A percentile compares a stretch with the other conserved stretches of the same genome.
Conservation (phyloP, 2,113 vertebrate species). For the Hypomesus transpacificus region DNA sequence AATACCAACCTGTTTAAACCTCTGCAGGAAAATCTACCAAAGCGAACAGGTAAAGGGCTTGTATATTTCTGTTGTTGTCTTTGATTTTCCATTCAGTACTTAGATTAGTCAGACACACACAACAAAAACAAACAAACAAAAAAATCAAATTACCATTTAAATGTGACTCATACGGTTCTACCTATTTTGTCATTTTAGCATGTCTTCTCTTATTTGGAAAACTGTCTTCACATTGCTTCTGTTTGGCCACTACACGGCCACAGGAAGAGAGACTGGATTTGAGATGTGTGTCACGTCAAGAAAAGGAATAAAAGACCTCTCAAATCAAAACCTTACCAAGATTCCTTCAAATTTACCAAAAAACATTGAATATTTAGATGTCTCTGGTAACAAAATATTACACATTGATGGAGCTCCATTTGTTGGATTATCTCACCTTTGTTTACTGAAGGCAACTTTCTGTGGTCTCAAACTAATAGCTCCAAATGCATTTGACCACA, state of each 20-base stretch:
- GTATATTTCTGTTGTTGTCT: too few relatives aligned
- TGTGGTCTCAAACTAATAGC: slow-evolving; percentile 54
- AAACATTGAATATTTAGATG: slow-evolving; percentile 52
- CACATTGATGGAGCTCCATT: slow-evolving; percentile 29
- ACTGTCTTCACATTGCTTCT: not conserved
- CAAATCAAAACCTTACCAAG: slow-evolving; percentile 33
- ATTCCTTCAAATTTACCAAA: slow-evolving; percentile 48
- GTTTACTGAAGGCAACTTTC: slow-evolving; percentile 53
- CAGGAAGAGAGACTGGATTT: slow-evolving; percentile 11
- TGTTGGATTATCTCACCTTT: slow-evolving; percentile 41
- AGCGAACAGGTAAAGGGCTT: too few relatives aligned
- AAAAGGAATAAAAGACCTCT: slow-evolving; percentile 37
- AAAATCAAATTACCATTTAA: not conserved
- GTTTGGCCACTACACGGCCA: not conserved
- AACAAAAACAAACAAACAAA: too few relatives aligned
- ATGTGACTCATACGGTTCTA: too few relatives aligned
- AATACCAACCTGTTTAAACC: too few relatives aligned
- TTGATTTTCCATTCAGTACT: too few relatives aligned
- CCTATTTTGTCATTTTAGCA: not conserved
- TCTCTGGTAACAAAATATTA: slow-evolving; percentile 59
- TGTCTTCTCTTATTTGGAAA: slow-evolving; percentile 16
- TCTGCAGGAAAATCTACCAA: too few relatives aligned
- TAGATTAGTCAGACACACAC: too few relatives aligned
- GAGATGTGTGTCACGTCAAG: slow-evolving; percentile 41
- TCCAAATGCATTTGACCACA: slow-evolving; percentile 40